Percentiles rank a stretch among this genome's conserved stretches.
Conservation (phyloP, 2,113 vertebrate genomes). For the Ptychochromis oligacanthus region DNA sequence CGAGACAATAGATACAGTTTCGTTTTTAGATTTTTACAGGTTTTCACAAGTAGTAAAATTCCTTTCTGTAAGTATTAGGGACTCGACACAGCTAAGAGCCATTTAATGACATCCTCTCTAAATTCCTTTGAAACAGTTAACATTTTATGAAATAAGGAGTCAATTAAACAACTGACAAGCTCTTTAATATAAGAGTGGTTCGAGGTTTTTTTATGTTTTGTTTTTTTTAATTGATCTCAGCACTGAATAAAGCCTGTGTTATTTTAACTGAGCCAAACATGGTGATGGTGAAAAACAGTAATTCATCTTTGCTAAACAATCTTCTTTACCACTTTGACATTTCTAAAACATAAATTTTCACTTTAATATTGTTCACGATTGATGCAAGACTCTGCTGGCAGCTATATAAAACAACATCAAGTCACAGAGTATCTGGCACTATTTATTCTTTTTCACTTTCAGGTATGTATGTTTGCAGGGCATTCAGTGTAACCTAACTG, state of each 20-base stretch:
- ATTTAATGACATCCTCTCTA: neutral
- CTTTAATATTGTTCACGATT: neutral
- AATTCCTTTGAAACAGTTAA: constrained; percentile 10
- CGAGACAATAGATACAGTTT: neutral
- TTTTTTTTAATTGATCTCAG: constrained; percentile 3
- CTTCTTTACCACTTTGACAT: neutral
- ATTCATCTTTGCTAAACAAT: neutral
- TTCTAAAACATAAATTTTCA: constrained; percentile 1
- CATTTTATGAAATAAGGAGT: neutral
- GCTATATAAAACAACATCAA: neutral
- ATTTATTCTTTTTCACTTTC: neutral
- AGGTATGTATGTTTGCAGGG: neutral
- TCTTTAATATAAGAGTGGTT: neutral
- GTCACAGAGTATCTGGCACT: neutral
- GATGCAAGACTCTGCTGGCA: neutral
- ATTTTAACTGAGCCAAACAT: neutral
- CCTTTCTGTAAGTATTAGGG: neutral
- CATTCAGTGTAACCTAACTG: neutral
- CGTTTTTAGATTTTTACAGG: neutral
- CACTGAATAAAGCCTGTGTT: neutral
- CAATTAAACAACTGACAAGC: constrained; percentile 9
- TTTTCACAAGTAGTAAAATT: neutral
- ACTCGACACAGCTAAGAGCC: neutral
- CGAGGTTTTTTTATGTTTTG: neutral
- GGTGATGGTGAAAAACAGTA: neutral